Evolutionary conservation across 2,797 vertebrate genomes (phyloP), one percentile per base, ranked within the genome.

Genomic region (Lophotriccus pileatus): DNA sequence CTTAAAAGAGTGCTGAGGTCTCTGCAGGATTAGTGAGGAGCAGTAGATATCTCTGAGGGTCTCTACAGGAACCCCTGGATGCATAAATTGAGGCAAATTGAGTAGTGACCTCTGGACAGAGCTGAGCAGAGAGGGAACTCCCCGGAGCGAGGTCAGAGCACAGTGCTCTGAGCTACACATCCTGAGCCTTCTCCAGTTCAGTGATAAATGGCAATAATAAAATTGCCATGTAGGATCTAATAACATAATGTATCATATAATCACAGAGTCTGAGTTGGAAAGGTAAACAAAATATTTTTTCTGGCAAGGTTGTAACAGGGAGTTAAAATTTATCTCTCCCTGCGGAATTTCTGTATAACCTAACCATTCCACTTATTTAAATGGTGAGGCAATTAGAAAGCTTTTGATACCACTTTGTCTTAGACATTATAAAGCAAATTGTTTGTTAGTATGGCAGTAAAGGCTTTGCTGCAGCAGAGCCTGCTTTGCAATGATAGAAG

Each of bases 401-500:
- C 63, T 96, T 94, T 95, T 77, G 85, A 66, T 83, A 15, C 4
- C 12, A 50, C 68, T 9, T 84, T 64, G 84, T 76, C 50, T 92
- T 77, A 63, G 53, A 56, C 46, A 81, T 94, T 73, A 55, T 39
- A 68, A 85, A 91, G 84, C 68, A 87, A 96, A 88, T 91, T 84
- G 73, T 87, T 75, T 81, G 68, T 58, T 87, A 47, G 81, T 8
- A 14, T 36, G 73, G 91, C 84, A 91, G 68, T 55, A 64, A 94
- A 90, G 59, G 72, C 84, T 94, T 83, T 43, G 18, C 84, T 93
- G 88, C 95, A 88, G 91, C 56, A 52, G 46, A 91, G 63, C 46
- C 24, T 52, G 52, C 93, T 97, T 93, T 96, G 96, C 75, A 55
- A 27, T 89, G 95, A 91, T 84, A 78, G 95, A 89, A 97, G 81